Conservation (phyloP, 2,113 vertebrate genomes). For the Brachypodius melanocephalos region DNA sequence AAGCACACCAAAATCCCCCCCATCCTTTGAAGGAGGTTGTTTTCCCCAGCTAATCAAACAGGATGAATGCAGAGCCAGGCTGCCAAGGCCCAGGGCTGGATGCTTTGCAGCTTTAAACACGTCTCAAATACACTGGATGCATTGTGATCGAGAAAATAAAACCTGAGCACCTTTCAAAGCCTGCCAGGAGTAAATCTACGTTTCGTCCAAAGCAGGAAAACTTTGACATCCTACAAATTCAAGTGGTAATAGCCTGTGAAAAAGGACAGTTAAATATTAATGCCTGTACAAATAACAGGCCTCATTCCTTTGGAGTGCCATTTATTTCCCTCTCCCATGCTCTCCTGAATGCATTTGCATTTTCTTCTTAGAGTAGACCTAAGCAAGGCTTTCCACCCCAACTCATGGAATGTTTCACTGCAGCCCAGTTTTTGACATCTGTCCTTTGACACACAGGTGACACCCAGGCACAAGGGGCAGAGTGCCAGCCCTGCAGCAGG, state of each 20-base stretch:
- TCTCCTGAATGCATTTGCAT: neutral
- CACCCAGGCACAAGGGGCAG: neutral
- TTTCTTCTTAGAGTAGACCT: neutral
- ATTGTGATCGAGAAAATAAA: neutral
- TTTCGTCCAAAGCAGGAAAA: neutral
- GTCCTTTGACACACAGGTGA: rapidly evolving
- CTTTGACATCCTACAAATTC: slow-evolving; percentile 32
- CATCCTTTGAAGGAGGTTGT: neutral
- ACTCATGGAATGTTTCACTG: neutral
- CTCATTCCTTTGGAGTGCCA: neutral
- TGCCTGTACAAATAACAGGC: slow-evolving; percentile 38
- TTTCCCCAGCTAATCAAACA: neutral
- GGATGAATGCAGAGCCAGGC: neutral
- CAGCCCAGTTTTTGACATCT: neutral
- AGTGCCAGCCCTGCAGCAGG: neutral
- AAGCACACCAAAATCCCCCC: neutral
- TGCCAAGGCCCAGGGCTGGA: neutral
- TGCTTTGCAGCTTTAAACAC: neutral
- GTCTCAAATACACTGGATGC: neutral
- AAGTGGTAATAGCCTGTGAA: slow-evolving; percentile 51
- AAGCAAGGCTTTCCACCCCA: neutral
- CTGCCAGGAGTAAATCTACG: slow-evolving; percentile 1
- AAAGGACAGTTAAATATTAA: slow-evolving; percentile 65
- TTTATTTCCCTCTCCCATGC: neutral
- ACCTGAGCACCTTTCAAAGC: neutral